These are phyloP conservation scores for Rhinoptilus africanus DNA, from an alignment of 2,113 vertebrate genomes.

Conservation along the genomic window DNA sequence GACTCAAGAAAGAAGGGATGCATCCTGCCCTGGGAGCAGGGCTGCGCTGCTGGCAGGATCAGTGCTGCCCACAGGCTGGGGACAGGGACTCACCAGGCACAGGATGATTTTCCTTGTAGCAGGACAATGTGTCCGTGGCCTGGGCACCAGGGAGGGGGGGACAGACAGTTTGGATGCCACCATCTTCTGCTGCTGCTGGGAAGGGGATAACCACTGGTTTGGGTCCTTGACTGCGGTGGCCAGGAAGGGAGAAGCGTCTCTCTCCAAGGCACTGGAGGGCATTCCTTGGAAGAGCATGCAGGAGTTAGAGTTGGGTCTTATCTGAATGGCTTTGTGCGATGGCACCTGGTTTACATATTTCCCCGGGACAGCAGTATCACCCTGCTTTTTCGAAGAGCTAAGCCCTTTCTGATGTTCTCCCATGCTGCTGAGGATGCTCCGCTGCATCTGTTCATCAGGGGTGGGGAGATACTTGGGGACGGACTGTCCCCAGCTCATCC, in stretches of 20 bases:
- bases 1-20: background rate
- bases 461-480: background rate
- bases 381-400: background rate
- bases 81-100: background rate
- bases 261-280: background rate
- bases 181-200: background rate
- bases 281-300: background rate
- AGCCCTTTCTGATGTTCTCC: background rate
- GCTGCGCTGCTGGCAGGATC: background rate
- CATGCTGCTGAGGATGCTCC: background rate
- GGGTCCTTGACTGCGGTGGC: background rate
- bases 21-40: background rate
- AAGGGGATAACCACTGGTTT: background rate
- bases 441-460: background rate
- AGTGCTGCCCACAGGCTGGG: background rate
- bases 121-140: background rate
- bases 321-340: background rate
- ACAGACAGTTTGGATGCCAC: background rate
- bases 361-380: background rate
- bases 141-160: background rate
- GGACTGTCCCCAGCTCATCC: background rate
- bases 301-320: background rate
- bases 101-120: background rate
- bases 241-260: background rate
- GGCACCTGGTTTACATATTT: background rate